Evolutionary conservation across 2,113 vertebrate species (phyloP).

Genomic region (Odocoileus hemionus): DNA sequence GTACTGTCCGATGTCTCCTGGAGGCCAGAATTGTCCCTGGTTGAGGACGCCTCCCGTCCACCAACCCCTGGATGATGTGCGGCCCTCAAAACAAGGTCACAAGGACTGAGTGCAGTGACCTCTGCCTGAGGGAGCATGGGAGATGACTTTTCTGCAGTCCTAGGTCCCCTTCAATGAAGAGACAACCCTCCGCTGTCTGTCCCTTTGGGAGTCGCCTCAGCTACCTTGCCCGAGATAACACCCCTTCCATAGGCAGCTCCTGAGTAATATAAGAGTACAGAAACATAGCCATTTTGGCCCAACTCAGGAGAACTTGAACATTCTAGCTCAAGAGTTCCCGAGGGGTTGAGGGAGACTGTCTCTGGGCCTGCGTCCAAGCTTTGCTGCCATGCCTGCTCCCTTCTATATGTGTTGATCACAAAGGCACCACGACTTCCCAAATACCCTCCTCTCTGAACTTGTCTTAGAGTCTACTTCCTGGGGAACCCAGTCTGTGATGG

Average conservation of each 20-base stretch:
- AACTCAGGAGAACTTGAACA: neutral
- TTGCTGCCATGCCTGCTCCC: neutral
- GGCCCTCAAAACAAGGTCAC: neutral
- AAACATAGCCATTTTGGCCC: neutral
- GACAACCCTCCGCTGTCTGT: neutral
- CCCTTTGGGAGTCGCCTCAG: neutral
- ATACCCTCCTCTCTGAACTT: neutral
- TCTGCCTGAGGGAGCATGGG: neutral
- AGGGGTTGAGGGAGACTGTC: neutral
- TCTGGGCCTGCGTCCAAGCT: neutral
- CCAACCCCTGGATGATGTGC: neutral
- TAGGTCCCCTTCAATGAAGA: neutral
- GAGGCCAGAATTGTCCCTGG: neutral
- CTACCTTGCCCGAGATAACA: neutral
- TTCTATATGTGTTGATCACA: neutral
- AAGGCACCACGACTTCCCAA: neutral
- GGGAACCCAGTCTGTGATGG: neutral
- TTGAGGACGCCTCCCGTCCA: neutral
- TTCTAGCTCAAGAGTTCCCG: neutral
- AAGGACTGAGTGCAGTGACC: neutral
- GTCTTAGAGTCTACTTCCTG: neutral
- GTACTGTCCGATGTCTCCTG: neutral
- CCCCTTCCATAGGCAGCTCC: neutral
- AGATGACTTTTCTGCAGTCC: neutral
- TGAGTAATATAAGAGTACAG: neutral